These are phyloP conservation scores for Burhinus oedicnemus DNA, from an alignment of 2,113 vertebrate species.

Conservation along the genomic window DNA sequence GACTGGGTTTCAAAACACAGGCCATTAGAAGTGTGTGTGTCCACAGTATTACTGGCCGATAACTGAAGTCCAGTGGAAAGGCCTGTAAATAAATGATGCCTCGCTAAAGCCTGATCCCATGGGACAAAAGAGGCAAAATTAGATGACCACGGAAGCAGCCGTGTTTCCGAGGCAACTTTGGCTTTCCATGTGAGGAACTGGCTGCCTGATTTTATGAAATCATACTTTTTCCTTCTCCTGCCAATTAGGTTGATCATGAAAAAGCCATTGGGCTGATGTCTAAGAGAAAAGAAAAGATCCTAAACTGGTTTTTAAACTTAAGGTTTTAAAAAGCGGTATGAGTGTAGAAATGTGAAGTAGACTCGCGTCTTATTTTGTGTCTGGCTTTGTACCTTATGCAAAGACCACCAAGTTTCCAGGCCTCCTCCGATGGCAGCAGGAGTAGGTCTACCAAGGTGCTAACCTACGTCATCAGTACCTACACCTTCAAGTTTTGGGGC, in stretches of 20 bases:
- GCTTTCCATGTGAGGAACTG: conserved; percentile 69
- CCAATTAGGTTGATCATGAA: conserved; percentile 58
- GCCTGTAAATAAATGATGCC: conserved; percentile 80
- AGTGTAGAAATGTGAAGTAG: not conserved
- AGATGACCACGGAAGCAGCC: conserved; percentile 61
- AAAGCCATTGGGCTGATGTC: conserved; percentile 21
- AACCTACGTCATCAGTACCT: not conserved
- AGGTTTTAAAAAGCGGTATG: not conserved
- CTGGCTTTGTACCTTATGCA: not conserved
- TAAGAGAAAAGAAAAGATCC: conserved; percentile 48
- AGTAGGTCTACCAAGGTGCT: not conserved
- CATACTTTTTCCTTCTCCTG: conserved; percentile 39
- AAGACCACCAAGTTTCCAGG: not conserved
- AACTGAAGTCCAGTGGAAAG: conserved; percentile 74
- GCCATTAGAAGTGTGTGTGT: conserved; percentile 80
- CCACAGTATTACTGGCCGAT: conserved; percentile 76
- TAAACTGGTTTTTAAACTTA: not conserved
- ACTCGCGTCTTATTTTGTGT: not conserved
- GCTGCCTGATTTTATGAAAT: conserved; percentile 73
- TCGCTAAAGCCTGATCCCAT: conserved; percentile 64
- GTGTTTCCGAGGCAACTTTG: conserved; percentile 77
- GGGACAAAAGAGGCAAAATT: conserved; percentile 77
- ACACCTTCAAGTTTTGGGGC: not conserved
- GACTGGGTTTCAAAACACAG: conserved; percentile 81
- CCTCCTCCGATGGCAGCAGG: not conserved